Evolutionary conservation across 2,113 vertebrate genomes (phyloP).

Genomic region (Sigmodon hispidus): DNA sequence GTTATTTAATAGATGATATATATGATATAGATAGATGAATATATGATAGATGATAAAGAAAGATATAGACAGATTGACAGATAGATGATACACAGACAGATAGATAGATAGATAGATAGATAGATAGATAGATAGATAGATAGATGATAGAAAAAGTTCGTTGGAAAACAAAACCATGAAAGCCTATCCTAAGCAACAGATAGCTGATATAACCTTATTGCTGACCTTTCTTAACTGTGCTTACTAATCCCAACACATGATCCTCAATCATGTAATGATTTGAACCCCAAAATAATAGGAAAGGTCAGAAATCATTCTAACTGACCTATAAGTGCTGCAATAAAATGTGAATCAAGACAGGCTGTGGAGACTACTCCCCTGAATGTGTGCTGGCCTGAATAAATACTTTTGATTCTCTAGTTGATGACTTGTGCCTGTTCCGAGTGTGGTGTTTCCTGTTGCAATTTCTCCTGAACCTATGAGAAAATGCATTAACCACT

Average conservation of each 20-base stretch:
- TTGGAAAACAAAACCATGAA: not conserved
- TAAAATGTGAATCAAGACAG: not conserved
- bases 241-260: not conserved
- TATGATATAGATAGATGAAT: too few species aligned
- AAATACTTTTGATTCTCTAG: not conserved
- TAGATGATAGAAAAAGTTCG: not conserved
- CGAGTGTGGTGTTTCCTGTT: not conserved
- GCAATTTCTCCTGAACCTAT: not conserved
- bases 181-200: not conserved
- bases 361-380: not conserved
- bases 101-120: too few species aligned
- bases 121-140: too few species aligned
- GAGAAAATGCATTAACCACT: not conserved
- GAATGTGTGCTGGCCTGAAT: not conserved
- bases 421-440: not conserved
- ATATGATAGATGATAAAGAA: too few species aligned
- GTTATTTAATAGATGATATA: not conserved
- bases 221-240: not conserved
- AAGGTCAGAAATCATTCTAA: not conserved
- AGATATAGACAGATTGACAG: too few species aligned
- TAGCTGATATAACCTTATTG: not conserved
- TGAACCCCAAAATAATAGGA: not conserved
- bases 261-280: not conserved
- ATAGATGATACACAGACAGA: too few species aligned
- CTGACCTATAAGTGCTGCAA: not conserved